Base-by-base conservation (phyloP, 2,888 invertebrate genomes). In the Tipula confusa region DNA sequence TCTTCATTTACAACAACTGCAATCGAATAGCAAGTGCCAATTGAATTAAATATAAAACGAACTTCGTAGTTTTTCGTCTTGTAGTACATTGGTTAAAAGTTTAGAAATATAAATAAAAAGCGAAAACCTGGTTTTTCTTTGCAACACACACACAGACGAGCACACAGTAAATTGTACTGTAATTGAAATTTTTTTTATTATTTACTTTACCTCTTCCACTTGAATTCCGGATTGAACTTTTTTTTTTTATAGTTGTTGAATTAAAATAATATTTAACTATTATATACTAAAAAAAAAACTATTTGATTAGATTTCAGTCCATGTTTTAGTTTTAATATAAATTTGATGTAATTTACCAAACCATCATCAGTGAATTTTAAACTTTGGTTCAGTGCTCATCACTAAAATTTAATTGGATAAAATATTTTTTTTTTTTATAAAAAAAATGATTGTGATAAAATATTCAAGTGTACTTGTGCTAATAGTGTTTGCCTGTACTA, bases 311-410 rank as follows among this genome's bases (percentile, higher is more conserved):
- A 0, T 31, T 29, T 79, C 2, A 11, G 82, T 33, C 36, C 9
- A 36, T 36, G 31, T 82, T 33, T 38, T 28, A 33, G 82, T 28
- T 82, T 89, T 88, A 89, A 89, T 89, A 89, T 88, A 89, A 89
- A 88, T 88, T 89, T 88, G 87, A 87, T 86, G 88, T 87, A 86
- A 33, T 86, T 86, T 87, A 87, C 87, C 87, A 86, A 86, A 86
- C 85, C 84, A 86, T 86, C 89, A 90, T 90, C 92, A 92, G 92
- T 92, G 90, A 90, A 90, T 90, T 89, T 90, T 89, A 88, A 89
- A 87, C 87, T 87, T 88, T 88, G 89, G 90, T 88, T 88, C 90
- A 88, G 89, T 87, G 87, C 86, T 36, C 82, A 13, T 28, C 36
- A 38, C n/a, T 24, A 64, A 29, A 18, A 36, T 24, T 82, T 43